Evolutionary conservation across 2,797 vertebrate genomes (phyloP).

Genomic region (Momotus momota): DNA sequence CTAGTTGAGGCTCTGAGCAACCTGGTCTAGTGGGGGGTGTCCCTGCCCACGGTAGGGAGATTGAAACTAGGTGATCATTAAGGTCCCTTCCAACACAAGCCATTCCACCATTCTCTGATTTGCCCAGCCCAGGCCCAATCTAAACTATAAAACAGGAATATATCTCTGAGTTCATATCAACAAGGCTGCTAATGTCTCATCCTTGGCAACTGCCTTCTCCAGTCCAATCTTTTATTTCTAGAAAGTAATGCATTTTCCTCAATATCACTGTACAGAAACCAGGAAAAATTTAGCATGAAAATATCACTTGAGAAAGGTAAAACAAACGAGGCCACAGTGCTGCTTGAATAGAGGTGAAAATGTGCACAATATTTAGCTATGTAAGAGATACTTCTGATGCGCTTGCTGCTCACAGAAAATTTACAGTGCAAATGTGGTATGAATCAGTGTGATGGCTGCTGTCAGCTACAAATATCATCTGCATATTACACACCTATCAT

Average conservation of each 20-base stretch:
- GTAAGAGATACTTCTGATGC: background rate
- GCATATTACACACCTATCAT: conserved; percentile 12
- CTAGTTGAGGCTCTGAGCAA: too few relatives aligned
- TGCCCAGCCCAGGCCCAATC: background rate
- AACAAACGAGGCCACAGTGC: background rate
- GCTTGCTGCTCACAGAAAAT: background rate
- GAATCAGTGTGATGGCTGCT: conserved; percentile 18
- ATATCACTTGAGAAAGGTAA: background rate
- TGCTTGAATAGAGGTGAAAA: background rate
- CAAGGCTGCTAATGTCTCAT: background rate
- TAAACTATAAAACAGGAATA: background rate
- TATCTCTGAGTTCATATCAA: background rate
- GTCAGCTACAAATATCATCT: conserved; percentile 32
- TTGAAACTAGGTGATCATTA: too few relatives aligned
- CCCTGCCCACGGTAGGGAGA: too few relatives aligned
- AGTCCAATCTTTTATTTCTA: background rate
- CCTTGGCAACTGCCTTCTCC: background rate
- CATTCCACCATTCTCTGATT: background rate
- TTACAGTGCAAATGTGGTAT: background rate
- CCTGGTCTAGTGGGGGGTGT: too few relatives aligned
- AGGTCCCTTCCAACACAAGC: too few relatives aligned
- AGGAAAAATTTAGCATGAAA: background rate
- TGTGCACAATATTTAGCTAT: background rate
- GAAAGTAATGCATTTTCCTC: background rate
- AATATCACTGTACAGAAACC: background rate